Conservation (phyloP, 2,888 invertebrate species). For the Oligia fasciuncula region DNA sequence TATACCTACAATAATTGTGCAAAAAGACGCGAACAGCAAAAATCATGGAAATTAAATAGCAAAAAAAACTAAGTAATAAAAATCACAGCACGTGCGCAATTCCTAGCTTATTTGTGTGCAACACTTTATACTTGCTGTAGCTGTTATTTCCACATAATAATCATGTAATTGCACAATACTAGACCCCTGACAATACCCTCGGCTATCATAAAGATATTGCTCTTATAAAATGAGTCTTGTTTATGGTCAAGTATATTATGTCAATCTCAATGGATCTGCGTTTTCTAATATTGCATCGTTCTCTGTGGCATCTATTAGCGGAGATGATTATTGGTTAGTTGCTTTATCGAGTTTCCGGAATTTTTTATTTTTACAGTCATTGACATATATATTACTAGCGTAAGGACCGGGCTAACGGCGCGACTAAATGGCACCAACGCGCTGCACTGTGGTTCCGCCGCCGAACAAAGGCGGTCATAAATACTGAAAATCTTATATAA, state of each 20-base stretch:
- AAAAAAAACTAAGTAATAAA: not conserved
- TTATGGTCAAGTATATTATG: not conserved
- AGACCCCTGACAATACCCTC: constrained; percentile 3
- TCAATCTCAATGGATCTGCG: not conserved
- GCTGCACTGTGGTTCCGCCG: too few species aligned
- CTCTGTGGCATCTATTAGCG: not conserved
- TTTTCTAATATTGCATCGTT: not conserved
- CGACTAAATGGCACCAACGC: too few species aligned
- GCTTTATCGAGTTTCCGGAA: not conserved
- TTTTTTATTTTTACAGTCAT: not conserved
- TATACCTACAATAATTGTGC: not conserved
- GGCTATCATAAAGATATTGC: not conserved
- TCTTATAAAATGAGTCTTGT: not conserved
- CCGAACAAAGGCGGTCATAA: too few species aligned
- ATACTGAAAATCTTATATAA: too few species aligned
- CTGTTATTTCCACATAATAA: not conserved
- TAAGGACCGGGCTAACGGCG: too few species aligned
- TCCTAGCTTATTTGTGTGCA: not conserved
- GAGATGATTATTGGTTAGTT: not conserved
- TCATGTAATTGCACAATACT: not conserved
- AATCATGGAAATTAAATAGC: not conserved
- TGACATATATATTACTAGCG: too few species aligned
- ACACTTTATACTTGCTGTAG: not conserved
- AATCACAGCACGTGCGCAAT: not conserved
- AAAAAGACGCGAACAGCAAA: not conserved